Evolutionary conservation across 53 echinoderm and acorn worm genomes (phyloP), one percentile per base, ranked within the genome.

Genomic region (Antedon mediterranea): DNA sequence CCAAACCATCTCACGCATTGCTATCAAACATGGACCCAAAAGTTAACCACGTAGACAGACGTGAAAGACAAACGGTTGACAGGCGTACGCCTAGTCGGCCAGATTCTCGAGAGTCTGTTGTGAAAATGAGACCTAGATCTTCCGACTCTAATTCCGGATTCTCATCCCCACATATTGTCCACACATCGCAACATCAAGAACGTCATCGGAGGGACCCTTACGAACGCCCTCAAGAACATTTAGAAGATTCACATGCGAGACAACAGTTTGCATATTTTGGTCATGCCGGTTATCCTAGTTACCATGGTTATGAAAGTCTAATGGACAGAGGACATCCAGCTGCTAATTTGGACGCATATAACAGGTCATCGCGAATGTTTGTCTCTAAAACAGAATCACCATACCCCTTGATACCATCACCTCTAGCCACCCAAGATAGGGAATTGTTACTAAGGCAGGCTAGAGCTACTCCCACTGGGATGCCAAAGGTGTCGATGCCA

Each of bases 141-240:
- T 34, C 78, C 8, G 83, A 77, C 4, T 31, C 83, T 11, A 72
- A 81, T 2, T 57, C 84, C 31, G 84, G 86, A 0, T 89, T 89
- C 32, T 76, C 86, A 72, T 91, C 92, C 3, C 89, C 92, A 28
- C 92, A 92, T 71, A 92, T 92, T 30, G 81, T 89, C 31, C 92
- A 92, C 73, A 92, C 92, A 0, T 92, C 92, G 26, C 92, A 92
- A 44, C 79, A 82, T 18, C 86, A 82, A 70, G 82, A 79, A 75
- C 70, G 57, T 18, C 57, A 57, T 57, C 37, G 11, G 11, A 4
- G 37, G 37, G 57, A 57, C 2, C 57, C 18, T 57, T 57, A 57
- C 23, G 57, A 57, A 23, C 57, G 57, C 57, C 57, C 57, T 57
- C 20, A 13, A 57, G 57, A 15, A 57, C 57, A 57, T 2, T 18